phyloP scores from a whole-genome alignment of 2,888 invertebrate genomes.

The Geophilus truncorum region DNA sequence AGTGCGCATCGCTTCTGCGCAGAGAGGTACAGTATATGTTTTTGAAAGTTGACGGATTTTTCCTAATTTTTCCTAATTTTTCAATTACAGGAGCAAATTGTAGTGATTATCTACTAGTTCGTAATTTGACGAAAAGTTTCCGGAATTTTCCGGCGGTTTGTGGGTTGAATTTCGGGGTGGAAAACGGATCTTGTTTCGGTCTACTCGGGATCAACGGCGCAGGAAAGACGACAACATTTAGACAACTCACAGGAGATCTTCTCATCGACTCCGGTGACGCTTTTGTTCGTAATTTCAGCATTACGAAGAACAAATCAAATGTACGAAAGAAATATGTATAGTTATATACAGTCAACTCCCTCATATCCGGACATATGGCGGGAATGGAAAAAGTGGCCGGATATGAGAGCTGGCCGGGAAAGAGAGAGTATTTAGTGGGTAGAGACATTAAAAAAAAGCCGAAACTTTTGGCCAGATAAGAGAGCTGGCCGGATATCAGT shows the following conservation, averaged over 20 bases:
- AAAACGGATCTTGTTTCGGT: constrained; percentile 51
- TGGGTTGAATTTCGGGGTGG: constrained; percentile 63
- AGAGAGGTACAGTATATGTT: no score
- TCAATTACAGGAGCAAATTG: no score
- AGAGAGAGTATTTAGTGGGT: no score
- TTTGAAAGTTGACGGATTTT: no score
- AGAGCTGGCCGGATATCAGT: no score
- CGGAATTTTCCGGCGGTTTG: constrained; percentile 57
- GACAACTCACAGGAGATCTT: constrained; percentile 54
- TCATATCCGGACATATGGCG: no score
- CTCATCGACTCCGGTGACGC: constrained; percentile 49
- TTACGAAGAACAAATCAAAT: constrained; percentile 38
- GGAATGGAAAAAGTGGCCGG: no score
- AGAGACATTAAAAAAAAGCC: no score
- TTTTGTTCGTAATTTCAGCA: constrained; percentile 44
- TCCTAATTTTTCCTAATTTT: no score
- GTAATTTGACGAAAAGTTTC: constrained; percentile 60
- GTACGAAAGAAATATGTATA: background rate
- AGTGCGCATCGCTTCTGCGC: no score
- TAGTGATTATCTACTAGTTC: constrained; percentile 56
- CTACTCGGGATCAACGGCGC: constrained; percentile 55
- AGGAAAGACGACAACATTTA: constrained; percentile 56
- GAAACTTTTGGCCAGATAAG: no score
- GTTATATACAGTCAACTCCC: background rate
- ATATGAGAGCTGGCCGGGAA: no score